phyloP scores from a whole-genome alignment of 2,888 invertebrate genomes.

The Smittia aterrima region DNA sequence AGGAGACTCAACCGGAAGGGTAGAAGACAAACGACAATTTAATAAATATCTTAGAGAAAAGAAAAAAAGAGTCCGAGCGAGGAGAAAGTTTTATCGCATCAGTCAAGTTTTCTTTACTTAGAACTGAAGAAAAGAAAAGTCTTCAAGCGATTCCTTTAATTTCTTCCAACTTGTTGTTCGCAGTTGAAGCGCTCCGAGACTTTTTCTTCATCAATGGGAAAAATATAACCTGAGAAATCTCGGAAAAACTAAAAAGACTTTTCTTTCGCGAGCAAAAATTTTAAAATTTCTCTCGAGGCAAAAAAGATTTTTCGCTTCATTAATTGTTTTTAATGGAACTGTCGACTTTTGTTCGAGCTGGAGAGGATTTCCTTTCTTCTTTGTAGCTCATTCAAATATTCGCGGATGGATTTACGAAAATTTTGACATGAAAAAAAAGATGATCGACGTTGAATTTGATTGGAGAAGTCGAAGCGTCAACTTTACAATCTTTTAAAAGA shows the following conservation, averaged over 20 bases:
- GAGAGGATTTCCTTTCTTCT: not conserved
- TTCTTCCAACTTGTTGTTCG: not conserved
- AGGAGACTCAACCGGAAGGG: too few species aligned
- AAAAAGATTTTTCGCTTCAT: not conserved
- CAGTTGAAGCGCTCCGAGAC: too few species aligned
- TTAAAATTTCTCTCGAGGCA: not conserved
- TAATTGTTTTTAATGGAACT: conserved; percentile 6
- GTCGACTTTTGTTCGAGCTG: not conserved
- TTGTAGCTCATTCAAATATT: not conserved
- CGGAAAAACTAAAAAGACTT: too few species aligned
- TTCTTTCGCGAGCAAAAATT: not conserved
- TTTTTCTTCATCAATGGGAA: too few species aligned
- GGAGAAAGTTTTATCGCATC: conserved; percentile 4
- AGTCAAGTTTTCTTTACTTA: not conserved
- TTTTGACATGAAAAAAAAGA: not conserved
- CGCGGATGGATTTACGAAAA: too few species aligned
- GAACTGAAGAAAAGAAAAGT: not conserved
- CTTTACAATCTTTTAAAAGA: too few species aligned
- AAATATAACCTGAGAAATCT: not conserved
- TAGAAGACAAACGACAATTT: not conserved
- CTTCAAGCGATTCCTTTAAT: not conserved
- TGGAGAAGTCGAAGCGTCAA: too few species aligned
- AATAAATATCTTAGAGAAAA: not conserved
- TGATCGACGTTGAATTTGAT: not conserved
- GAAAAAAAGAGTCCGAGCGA: not conserved